These are phyloP conservation scores for silkworm (Bombyx mori) DNA, from an alignment of 1,140 invertebrate species.

Conservation along the genomic window DNA sequence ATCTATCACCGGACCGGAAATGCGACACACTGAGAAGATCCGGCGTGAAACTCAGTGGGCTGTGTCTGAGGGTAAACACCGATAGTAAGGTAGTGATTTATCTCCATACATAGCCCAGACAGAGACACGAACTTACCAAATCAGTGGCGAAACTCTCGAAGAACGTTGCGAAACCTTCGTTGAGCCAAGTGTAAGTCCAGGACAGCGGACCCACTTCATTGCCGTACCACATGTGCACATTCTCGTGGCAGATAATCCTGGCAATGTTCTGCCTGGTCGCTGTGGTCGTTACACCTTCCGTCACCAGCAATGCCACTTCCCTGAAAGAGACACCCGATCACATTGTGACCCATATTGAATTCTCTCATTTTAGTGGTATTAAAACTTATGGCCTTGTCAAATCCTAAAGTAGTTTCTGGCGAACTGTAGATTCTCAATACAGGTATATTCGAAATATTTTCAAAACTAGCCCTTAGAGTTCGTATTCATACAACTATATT, in stretches of 20 bases:
- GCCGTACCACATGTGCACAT: slow-evolving; percentile 80
- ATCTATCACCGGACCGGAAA: too few relatives aligned
- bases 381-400: too few relatives aligned
- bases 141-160: slow-evolving; percentile 67
- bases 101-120: neutral
- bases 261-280: slow-evolving; percentile 60
- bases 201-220: slow-evolving; percentile 76
- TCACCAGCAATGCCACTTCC: slow-evolving; percentile 54
- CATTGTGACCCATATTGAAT: too few relatives aligned
- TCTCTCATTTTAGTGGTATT: too few relatives aligned
- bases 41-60: too few relatives aligned
- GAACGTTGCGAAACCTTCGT: slow-evolving; percentile 79
- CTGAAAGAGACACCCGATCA: slow-evolving; percentile 22
- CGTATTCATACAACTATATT: too few relatives aligned
- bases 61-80: too few relatives aligned
- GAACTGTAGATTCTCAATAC: too few relatives aligned
- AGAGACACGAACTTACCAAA: slow-evolving; percentile 33
- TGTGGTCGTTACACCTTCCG: slow-evolving; percentile 53
- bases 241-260: slow-evolving; percentile 74
- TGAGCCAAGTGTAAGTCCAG: slow-evolving; percentile 74
- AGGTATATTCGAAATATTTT: too few relatives aligned
- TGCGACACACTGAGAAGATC: too few relatives aligned
- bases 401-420: too few relatives aligned
- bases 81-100: neutral
- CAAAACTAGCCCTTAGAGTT: too few relatives aligned